phyloP scores from a whole-genome alignment of 2,888 invertebrate genomes.

The Palloptera scutellata region DNA sequence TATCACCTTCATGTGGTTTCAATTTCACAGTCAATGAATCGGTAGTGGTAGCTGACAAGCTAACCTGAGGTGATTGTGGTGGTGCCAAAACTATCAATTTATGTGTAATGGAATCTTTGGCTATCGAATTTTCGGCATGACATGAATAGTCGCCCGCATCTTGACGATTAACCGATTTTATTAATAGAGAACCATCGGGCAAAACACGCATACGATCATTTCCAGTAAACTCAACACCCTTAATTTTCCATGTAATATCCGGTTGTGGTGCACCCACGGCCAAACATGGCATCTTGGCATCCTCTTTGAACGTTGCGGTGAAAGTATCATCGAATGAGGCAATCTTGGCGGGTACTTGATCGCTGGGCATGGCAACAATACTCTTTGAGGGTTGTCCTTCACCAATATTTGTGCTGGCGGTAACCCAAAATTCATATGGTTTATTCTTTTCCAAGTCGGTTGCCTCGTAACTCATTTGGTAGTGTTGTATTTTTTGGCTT shows the following conservation, averaged over 20 bases:
- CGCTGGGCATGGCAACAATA: conserved; percentile 83
- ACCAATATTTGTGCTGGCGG: conserved; percentile 92
- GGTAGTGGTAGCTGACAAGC: conserved; percentile 77
- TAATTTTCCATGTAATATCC: conserved; percentile 88
- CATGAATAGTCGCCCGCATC: conserved; percentile 96
- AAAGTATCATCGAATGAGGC: conserved; percentile 95
- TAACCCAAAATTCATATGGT: conserved; percentile 93
- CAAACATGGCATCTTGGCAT: conserved; percentile 88
- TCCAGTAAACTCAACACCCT: conserved; percentile 79
- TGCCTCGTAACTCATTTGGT: conserved; percentile 88
- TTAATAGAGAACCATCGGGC: conserved; percentile 90
- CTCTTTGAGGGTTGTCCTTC: conserved; percentile 92
- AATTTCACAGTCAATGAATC: conserved; percentile 78
- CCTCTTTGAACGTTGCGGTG: conserved; percentile 90
- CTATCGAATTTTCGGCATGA: conserved; percentile 90
- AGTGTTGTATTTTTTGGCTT: conserved; percentile 81
- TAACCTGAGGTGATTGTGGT: conserved; percentile 79
- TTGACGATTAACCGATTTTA: conserved; percentile 85
- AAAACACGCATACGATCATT: conserved; percentile 84
- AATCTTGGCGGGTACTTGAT: conserved; percentile 86
- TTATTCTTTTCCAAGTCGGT: conserved; percentile 81
- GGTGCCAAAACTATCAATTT: conserved; percentile 83
- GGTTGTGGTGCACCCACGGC: conserved; percentile 93
- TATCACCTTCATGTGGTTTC: conserved; percentile 78
- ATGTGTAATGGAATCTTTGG: conserved; percentile 91